phyloP scores from a whole-genome alignment of 1,140 invertebrate genomes.

The Drosophila jambulina region DNA sequence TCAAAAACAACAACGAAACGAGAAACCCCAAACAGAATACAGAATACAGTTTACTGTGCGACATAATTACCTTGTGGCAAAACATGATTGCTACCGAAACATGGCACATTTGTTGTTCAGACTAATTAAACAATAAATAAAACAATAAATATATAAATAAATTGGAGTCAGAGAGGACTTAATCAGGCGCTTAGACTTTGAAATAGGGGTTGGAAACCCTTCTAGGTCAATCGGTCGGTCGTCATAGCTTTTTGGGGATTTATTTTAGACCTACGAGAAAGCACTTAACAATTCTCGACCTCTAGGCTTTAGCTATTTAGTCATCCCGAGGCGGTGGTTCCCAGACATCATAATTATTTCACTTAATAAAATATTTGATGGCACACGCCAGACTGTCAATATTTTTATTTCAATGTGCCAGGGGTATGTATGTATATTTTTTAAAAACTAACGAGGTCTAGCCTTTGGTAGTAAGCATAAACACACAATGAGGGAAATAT shows the following conservation, averaged over 20 bases:
- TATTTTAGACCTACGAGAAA: slow-evolving; percentile 4
- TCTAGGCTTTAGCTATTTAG: background rate
- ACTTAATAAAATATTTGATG: background rate
- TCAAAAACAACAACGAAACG: slow-evolving; percentile 29
- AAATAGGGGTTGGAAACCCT: background rate
- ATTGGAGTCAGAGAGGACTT: slow-evolving; percentile 42
- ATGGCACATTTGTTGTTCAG: slow-evolving; percentile 42
- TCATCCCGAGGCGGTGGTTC: background rate
- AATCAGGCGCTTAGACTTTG: slow-evolving; percentile 44
- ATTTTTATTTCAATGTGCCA: background rate
- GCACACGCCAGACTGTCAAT: background rate
- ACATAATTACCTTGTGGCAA: slow-evolving; percentile 73
- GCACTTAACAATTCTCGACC: slow-evolving; percentile 13
- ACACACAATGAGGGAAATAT: background rate
- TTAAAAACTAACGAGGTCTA: background rate
- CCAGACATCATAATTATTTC: background rate
- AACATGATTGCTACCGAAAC: slow-evolving; percentile 70
- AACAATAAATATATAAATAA: slow-evolving; percentile 33
- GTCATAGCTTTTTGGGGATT: background rate
- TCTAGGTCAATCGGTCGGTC: slow-evolving; percentile 8
- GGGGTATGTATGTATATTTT: background rate
- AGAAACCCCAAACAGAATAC: slow-evolving; percentile 36
- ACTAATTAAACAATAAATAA: slow-evolving; percentile 46
- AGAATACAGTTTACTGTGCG: slow-evolving; percentile 50
- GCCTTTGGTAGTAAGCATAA: background rate